phyloP scores from a whole-genome alignment of 2,797 vertebrate genomes.

The Agapornis canus region DNA sequence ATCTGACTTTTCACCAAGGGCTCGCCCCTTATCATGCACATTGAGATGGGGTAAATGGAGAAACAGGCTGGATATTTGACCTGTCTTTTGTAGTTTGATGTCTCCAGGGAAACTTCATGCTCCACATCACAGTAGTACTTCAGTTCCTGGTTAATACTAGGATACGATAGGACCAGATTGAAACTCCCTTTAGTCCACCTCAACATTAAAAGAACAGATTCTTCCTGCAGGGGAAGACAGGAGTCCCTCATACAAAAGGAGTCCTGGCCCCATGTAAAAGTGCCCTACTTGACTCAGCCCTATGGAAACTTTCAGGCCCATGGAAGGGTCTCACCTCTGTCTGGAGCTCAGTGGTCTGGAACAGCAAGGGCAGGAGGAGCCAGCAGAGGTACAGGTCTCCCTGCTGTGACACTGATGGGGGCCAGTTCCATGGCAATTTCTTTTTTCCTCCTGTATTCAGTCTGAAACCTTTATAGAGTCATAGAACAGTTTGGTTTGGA shows the following conservation, averaged over 20 bases:
- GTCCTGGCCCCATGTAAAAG: background rate
- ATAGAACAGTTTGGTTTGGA: background rate
- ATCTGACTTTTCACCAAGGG: background rate
- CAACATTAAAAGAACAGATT: background rate
- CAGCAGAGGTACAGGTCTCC: background rate
- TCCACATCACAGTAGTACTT: background rate
- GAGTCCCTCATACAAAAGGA: background rate
- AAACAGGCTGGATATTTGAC: background rate
- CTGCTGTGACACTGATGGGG: background rate
- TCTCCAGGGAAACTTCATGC: background rate
- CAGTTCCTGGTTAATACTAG: background rate
- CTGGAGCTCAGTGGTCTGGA: background rate
- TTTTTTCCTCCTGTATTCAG: background rate
- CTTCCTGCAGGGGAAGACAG: background rate
- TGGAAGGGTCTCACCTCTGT: background rate
- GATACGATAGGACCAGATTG: background rate
- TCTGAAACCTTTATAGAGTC: background rate
- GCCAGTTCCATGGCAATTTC: background rate
- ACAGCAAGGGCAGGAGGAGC: background rate
- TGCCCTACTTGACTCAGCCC: background rate
- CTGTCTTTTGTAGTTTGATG: background rate
- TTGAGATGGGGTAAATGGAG: background rate
- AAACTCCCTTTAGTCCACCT: background rate
- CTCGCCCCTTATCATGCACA: rapidly evolving
- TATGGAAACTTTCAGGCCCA: background rate